Base-by-base conservation (phyloP, 2,888 invertebrate species). In the Thereva unica region DNA sequence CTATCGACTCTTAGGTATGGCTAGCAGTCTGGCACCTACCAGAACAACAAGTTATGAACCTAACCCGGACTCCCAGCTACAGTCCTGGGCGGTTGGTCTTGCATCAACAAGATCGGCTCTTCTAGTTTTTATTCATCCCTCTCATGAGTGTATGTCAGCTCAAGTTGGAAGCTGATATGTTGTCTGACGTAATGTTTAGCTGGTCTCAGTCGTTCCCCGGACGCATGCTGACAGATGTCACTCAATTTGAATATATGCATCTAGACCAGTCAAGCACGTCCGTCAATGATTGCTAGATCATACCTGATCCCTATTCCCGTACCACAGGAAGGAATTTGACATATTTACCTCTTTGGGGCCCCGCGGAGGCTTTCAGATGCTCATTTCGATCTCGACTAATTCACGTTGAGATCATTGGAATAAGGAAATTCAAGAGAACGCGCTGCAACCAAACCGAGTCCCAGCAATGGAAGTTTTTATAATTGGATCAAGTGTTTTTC, bases 241-340 rank as follows among this genome's bases (percentile, higher is more conserved):
- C 41, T 66, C 66, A 66, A 66, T 66, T 66, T 66, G 66, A 66
- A 66, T 66, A 66, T 49, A 50, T 50, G 61, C 53, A 52, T 64
- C 12, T 64, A 42, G 64, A 64, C 45, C 50, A 23, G 23, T 23
- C 23, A 23, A 50, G 61, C 40, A 53, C 4, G 38, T 37, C 50
- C 50, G 35, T 4, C 12, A 47, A 4, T 47, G 34, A 50, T 61
- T 61, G 23, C 47, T 50, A 50, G 50, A 61, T 61, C 61, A 61
- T 61, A 23, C 23, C 49, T 47, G 47, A 47, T 12, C 23, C 23
- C 23, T 23, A 23, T 23, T 23, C 23, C 23, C 23, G 23, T 23
- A 23, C 2, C 23, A 23, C 23, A 23, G 23, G 23, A 23, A 23
- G 23, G 23, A 23, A 23, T 23, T 23, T 23, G 23, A 23, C 23